Percentiles rank a stretch among this genome's conserved stretches.
These are phyloP conservation scores for Nymphicus hollandicus DNA, from an alignment of 2,113 vertebrate species.

Conservation along the genomic window DNA sequence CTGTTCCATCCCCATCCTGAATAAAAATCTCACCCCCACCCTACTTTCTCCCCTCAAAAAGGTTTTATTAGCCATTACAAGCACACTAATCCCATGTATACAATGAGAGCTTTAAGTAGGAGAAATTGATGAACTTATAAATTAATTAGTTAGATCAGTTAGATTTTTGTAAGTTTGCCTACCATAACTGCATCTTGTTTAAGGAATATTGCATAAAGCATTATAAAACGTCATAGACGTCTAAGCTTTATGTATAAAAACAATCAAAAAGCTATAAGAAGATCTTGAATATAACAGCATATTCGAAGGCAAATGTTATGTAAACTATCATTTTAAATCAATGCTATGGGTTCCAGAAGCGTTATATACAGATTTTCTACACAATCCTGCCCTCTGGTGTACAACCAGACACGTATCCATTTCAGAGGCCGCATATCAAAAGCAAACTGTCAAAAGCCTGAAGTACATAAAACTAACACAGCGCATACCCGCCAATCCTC, in stretches of 20 bases:
- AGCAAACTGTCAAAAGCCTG: neutral
- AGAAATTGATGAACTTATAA: neutral
- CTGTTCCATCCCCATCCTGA: neutral
- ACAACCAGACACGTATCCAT: neutral
- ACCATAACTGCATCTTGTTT: neutral
- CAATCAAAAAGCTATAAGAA: neutral
- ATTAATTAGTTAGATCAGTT: neutral
- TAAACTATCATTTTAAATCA: neutral
- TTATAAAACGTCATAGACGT: neutral
- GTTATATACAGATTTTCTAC: neutral
- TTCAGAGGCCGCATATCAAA: neutral
- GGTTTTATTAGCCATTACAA: neutral
- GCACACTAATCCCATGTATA: neutral
- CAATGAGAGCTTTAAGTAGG: neutral
- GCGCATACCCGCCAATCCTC: neutral
- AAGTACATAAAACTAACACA: neutral
- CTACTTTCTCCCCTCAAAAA: neutral
- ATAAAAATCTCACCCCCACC: neutral
- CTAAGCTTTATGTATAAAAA: neutral
- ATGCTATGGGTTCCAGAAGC: neutral
- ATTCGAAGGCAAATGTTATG: neutral
- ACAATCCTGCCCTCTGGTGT: slow-evolving; percentile 52
- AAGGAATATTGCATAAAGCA: neutral
- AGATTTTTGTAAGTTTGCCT: neutral
- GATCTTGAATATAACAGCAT: neutral